phyloP scores from a whole-genome alignment of 2,888 invertebrate genomes.

The Polydrusus pterygomalis region DNA sequence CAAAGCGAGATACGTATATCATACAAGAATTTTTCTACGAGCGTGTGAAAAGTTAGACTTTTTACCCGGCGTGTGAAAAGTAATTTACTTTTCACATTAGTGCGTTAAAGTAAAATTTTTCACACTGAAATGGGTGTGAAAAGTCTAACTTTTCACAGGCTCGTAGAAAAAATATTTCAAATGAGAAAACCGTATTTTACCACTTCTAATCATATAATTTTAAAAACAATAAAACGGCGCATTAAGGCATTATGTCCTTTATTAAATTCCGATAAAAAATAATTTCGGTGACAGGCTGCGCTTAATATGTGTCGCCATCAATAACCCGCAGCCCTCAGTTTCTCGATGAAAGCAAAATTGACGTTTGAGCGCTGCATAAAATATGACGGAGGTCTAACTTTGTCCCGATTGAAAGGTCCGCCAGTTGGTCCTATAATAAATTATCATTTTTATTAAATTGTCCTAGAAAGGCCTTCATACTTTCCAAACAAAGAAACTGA shows the following conservation, averaged over 20 bases:
- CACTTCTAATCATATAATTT: background rate
- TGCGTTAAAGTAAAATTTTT: no score
- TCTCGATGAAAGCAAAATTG: slow-evolving; percentile 45
- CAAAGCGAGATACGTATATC: no score
- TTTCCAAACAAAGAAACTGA: slow-evolving; percentile 18
- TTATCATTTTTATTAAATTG: slow-evolving; percentile 52
- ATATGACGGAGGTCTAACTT: slow-evolving; percentile 49
- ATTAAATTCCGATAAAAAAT: slow-evolving; percentile 69
- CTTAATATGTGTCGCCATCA: slow-evolving; percentile 71
- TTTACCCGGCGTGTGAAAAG: no score
- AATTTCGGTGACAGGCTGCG: slow-evolving; percentile 67
- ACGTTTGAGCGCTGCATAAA: slow-evolving; percentile 48
- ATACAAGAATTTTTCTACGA: no score
- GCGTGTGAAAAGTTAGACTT: no score
- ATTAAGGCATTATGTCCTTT: slow-evolving; percentile 55
- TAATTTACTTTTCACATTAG: no score
- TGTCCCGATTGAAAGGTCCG: slow-evolving; percentile 47
- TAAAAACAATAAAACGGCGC: slow-evolving; percentile 24
- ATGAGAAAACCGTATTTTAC: slow-evolving; percentile 1
- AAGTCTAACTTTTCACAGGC: no score
- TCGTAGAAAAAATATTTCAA: no score
- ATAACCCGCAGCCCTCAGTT: slow-evolving; percentile 66
- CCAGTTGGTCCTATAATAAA: slow-evolving; percentile 49
- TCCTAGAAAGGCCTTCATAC: slow-evolving; percentile 27
- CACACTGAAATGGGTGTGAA: no score